Conservation (phyloP, 2,113 vertebrate genomes). For the Cyphomyrus discorhynchus region DNA sequence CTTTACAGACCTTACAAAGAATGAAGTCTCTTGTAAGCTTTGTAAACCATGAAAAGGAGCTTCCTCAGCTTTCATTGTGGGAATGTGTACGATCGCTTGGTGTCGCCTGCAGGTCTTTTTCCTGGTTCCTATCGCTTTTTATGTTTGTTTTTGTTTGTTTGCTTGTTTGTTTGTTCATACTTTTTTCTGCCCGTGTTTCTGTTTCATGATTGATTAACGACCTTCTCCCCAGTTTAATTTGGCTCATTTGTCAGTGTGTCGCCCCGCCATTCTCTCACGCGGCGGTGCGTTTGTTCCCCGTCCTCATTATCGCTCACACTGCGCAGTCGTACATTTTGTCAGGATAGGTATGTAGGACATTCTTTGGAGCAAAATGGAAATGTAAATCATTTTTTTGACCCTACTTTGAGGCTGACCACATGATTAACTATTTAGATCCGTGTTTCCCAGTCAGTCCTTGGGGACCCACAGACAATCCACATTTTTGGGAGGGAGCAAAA, state of each 20-base stretch:
- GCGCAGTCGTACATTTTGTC: background rate
- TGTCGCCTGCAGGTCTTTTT: background rate
- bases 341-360: background rate
- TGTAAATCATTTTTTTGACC: background rate
- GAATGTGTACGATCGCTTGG: background rate
- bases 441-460: background rate
- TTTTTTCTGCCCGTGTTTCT: background rate
- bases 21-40: background rate
- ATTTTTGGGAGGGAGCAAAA: background rate
- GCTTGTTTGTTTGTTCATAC: background rate
- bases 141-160: background rate
- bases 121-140: background rate
- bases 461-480: background rate
- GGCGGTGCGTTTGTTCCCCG: background rate
- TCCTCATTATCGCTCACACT: background rate
- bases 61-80: background rate
- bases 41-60: background rate
- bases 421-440: background rate
- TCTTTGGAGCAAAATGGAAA: background rate
- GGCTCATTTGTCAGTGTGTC: background rate
- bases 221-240: background rate
- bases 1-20: background rate
- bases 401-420: background rate
- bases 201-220: background rate
- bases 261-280: background rate